Base-by-base conservation (phyloP, 2,888 invertebrate species). In the Zaprionus obscuricornis region DNA sequence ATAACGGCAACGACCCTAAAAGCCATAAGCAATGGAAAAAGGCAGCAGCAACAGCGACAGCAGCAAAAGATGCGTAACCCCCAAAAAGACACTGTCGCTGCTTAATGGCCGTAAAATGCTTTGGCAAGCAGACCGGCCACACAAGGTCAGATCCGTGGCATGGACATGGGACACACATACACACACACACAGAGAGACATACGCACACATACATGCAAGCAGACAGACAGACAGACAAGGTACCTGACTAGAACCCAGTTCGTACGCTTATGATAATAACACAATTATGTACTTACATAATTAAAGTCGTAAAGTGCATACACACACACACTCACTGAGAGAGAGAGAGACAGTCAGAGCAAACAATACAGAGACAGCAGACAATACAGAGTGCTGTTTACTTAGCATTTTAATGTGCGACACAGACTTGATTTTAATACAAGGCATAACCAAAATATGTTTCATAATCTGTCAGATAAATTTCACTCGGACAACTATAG, bases 281-380 rank as follows among this genome's bases (percentile, higher is more conserved):
- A 78, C 76, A 79, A 79, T 79, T 83, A 79, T 78, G 83, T 79
- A 74, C 83, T 78, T 74, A 82, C 76, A 71, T 78, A 83, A 83
- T 78, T 78, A 82, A 82, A 83, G 78, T 79, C 79, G 76, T 82
- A 78, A 78, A 82, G 75, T 82, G 73, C 62, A 59, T 13, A 27
- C 18, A 47, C 39, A 57, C 29, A 47, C 1, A 26, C 11, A 43
- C 43, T 46, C 29, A 39, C 24, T n/a, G n/a, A n/a, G n/a, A n/a
- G n/a, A n/a, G n/a, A n/a, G n/a, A n/a, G n/a, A n/a, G n/a, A n/a
- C n/a, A n/a, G n/a, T n/a, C n/a, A n/a, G n/a, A n/a, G n/a, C 14
- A 13, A 18, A 36, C 26, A 31, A 2, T 17, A 16, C 17, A 20
- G 5, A 24, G 11, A 50, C 14, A 26, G 17, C 37, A 31, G 11